Evolutionary conservation across 2,888 invertebrate genomes (phyloP), one percentile per base, ranked within the genome.

Genomic region (Cosmorhoe ocellata): DNA sequence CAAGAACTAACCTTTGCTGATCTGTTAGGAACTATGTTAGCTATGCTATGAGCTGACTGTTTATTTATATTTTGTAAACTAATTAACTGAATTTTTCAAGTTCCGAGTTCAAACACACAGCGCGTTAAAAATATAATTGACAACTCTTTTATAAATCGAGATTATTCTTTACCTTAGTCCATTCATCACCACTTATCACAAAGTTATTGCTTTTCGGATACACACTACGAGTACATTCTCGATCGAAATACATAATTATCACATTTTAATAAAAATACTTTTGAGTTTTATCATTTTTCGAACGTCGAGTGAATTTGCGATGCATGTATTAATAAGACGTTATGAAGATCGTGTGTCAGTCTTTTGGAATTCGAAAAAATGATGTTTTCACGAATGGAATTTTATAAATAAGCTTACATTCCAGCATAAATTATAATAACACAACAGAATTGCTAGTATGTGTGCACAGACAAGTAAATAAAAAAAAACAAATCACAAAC

Each of bases 361-460:
- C 84, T 85, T 84, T 63, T 67, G 64, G 64, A 69, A 61, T 74
- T 76, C 71, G 66, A 74, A 73, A n/a, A 74, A 73, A 71, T 67
- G 66, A 67, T 67, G 64, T 66, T 69, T 64, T 65, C 13, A 27
- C 65, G 56, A 73, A 69, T 80, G 76, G 74, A 79, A 81, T 78
- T 68, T 64, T 14, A 63, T 66, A 71, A 69, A 71, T 71, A 76
- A 74, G 77, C 71, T 71, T 66, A 64, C 77, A 86, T 85, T 89
- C 86, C 89, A 89, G 88, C 89, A 89, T 89, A 88, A 88, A 88
- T 89, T 87, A 89, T 76, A 81, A 74, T 51, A 69, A 77, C 74
- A 78, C 65, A 72, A 74, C 61, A 74, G 60, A 70, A 74, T 72
- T 70, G 74, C 73, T 77, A 74, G 70, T 66, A 68, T 66, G 67